Conservation (phyloP, 2,888 invertebrate species). For the Lasioglossum figueresi region DNA sequence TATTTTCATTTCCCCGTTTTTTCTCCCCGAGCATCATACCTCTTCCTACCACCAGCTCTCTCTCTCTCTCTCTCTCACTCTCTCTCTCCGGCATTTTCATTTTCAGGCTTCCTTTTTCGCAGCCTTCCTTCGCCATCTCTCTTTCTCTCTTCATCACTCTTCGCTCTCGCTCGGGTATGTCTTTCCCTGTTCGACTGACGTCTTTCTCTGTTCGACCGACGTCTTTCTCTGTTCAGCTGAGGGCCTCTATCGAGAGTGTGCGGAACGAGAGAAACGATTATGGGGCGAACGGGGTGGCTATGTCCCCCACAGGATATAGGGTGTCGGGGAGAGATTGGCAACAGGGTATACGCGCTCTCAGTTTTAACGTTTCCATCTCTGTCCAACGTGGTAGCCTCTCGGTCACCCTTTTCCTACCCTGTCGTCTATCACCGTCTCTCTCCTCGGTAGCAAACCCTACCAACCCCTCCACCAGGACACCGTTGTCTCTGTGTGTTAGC, state of each 20-base stretch:
- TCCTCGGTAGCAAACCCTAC: conserved; percentile 14
- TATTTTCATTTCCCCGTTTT: conserved; percentile 50
- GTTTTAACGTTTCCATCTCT: conserved; percentile 56
- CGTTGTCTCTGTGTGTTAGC: conserved; percentile 3
- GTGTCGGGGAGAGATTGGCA: conserved; percentile 77
- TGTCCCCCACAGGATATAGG: conserved; percentile 72
- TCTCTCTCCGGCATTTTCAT: conserved; percentile 49
- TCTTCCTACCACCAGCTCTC: conserved; percentile 7
- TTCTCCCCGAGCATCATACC: conserved; percentile 30
- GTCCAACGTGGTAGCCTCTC: conserved; percentile 1
- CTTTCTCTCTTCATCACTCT: neutral
- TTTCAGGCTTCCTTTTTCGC: conserved; percentile 51
- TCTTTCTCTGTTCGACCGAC: too few species aligned
- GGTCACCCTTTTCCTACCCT: neutral
- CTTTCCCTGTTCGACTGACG: neutral
- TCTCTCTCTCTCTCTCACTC: conserved; percentile 8
- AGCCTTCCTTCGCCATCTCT: too few species aligned
- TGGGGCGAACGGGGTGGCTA: conserved; percentile 74
- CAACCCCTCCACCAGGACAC: neutral
- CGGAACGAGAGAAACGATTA: conserved; percentile 76
- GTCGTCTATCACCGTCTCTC: conserved; percentile 16
- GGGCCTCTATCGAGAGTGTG: conserved; percentile 48
- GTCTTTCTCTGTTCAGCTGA: neutral
- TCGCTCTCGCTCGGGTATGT: neutral
- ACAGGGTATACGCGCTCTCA: conserved; percentile 68